A percentile compares a stretch with the other conserved stretches of the same genome.
These are phyloP conservation scores for Drosophila demipolita DNA, from an alignment of 2,888 invertebrate genomes.

Conservation along the genomic window DNA sequence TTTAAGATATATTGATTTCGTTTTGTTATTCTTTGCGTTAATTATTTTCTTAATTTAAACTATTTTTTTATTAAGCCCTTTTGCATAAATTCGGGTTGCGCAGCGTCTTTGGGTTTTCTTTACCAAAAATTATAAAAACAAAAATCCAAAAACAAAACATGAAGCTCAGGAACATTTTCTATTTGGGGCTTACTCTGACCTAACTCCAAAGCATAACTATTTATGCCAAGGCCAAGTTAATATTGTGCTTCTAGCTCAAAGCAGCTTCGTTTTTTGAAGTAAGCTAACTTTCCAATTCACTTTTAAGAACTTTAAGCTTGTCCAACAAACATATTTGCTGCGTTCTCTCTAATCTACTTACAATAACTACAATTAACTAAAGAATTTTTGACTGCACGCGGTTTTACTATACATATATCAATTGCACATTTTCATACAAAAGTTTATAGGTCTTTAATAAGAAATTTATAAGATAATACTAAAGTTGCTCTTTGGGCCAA, in stretches of 20 bases:
- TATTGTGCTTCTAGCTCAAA: slow-evolving; percentile 58
- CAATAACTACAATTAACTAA: slow-evolving; percentile 55
- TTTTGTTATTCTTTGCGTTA: slow-evolving; percentile 53
- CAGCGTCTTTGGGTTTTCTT: slow-evolving; percentile 67
- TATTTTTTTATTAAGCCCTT: slow-evolving; percentile 38
- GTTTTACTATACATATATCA: slow-evolving; percentile 66
- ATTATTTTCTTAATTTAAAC: slow-evolving; percentile 39
- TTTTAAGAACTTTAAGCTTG: slow-evolving; percentile 72
- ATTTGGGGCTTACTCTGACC: slow-evolving; percentile 37
- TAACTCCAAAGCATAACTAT: slow-evolving; percentile 29
- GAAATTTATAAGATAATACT: slow-evolving; percentile 32
- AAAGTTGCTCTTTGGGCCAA: slow-evolving; percentile 82
- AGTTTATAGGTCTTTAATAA: slow-evolving; percentile 65
- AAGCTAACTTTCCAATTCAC: slow-evolving; percentile 65
- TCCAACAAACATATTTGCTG: slow-evolving; percentile 72
- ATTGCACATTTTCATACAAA: slow-evolving; percentile 72
- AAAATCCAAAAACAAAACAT: slow-evolving; percentile 27
- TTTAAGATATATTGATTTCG: slow-evolving; percentile 56
- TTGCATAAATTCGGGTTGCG: slow-evolving; percentile 69
- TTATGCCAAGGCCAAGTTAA: slow-evolving; percentile 51
- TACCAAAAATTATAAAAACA: slow-evolving; percentile 28
- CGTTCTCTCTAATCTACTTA: slow-evolving; percentile 63
- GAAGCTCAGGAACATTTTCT: slow-evolving; percentile 55
- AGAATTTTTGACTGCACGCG: slow-evolving; percentile 75
- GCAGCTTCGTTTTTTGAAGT: slow-evolving; percentile 70